Percentiles rank a stretch among this genome's conserved stretches.
Conservation (phyloP, 2,113 vertebrate species). For the Albula goreensis region DNA sequence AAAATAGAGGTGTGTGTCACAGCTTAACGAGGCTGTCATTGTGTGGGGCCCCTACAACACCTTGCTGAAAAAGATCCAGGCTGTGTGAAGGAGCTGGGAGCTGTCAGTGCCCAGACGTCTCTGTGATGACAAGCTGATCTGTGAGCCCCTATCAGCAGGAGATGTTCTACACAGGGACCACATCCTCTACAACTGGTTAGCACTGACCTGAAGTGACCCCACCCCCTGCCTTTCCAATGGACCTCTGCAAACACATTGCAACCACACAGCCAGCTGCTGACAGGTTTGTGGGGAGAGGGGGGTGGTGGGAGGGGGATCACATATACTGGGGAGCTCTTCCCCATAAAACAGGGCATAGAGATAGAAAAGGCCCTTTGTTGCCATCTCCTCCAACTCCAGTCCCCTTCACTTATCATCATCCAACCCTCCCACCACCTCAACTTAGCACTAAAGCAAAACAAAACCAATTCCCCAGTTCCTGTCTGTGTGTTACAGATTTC, state of each 20-base stretch:
- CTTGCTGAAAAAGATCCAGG: not conserved
- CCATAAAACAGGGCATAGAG: slow-evolving; percentile 26
- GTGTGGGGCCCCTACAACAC: slow-evolving; percentile 37
- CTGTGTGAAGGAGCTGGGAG: not conserved
- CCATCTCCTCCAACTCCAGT: slow-evolving; percentile 22
- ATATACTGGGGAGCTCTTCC: slow-evolving; percentile 29
- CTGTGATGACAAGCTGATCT: slow-evolving; percentile 61
- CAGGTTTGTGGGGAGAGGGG: slow-evolving; percentile 19
- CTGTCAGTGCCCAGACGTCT: slow-evolving; percentile 26
- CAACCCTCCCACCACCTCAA: slow-evolving; percentile 24
- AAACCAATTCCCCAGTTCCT: slow-evolving; percentile 33
- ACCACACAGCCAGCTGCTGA: slow-evolving; percentile 39
- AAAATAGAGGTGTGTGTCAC: slow-evolving; percentile 51
- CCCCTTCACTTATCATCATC: slow-evolving; percentile 26
- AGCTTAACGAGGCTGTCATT: slow-evolving; percentile 7
- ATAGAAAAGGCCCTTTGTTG: slow-evolving; percentile 45
- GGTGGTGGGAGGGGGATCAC: slow-evolving; percentile 23
- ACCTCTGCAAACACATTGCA: slow-evolving; percentile 47
- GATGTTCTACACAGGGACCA: slow-evolving; percentile 45
- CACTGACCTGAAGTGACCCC: slow-evolving; percentile 58
- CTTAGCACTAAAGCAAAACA: slow-evolving; percentile 38
- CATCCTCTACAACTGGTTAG: slow-evolving; percentile 58
- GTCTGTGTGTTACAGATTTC: slow-evolving; percentile 23
- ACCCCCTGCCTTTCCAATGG: slow-evolving; percentile 41
- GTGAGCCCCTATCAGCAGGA: slow-evolving; percentile 58